phyloP scores from a whole-genome alignment of 2,113 vertebrate species.

The Rhinichthys klamathensis region DNA sequence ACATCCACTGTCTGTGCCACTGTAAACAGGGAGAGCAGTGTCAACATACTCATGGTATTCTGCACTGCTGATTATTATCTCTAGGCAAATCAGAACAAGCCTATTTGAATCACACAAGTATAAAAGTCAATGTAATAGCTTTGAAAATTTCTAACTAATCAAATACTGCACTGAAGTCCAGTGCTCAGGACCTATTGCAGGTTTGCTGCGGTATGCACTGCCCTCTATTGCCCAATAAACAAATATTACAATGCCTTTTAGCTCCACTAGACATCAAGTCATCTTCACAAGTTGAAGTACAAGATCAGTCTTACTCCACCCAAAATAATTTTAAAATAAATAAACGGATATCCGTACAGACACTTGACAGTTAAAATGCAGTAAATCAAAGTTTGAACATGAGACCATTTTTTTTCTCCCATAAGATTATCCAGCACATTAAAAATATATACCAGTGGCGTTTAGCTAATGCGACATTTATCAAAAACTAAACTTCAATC shows the following conservation, averaged over 20 bases:
- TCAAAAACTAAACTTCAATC: neutral
- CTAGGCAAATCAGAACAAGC: conserved; percentile 1
- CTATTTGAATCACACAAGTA: neutral
- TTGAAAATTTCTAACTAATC: neutral
- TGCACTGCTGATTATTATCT: neutral
- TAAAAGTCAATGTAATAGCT: neutral
- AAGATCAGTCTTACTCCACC: neutral
- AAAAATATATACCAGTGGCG: neutral
- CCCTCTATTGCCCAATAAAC: conserved; percentile 57
- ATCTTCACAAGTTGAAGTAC: neutral
- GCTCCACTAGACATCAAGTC: neutral
- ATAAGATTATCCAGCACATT: neutral
- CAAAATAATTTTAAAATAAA: neutral
- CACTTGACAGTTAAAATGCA: neutral
- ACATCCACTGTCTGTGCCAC: conserved; percentile 55
- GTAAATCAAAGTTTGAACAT: neutral
- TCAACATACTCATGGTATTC: conserved; percentile 39
- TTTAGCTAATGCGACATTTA: neutral
- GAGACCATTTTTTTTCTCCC: neutral
- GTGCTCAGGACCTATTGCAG: no score
- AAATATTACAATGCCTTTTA: neutral
- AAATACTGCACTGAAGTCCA: neutral
- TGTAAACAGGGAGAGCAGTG: conserved; percentile 46
- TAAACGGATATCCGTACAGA: neutral
- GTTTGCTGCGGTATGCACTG: conserved; percentile 25